Percentiles rank a stretch among this genome's conserved stretches.
These are phyloP conservation scores for Crocuta crocuta DNA, from an alignment of 2,113 vertebrate genomes.

Conservation along the genomic window DNA sequence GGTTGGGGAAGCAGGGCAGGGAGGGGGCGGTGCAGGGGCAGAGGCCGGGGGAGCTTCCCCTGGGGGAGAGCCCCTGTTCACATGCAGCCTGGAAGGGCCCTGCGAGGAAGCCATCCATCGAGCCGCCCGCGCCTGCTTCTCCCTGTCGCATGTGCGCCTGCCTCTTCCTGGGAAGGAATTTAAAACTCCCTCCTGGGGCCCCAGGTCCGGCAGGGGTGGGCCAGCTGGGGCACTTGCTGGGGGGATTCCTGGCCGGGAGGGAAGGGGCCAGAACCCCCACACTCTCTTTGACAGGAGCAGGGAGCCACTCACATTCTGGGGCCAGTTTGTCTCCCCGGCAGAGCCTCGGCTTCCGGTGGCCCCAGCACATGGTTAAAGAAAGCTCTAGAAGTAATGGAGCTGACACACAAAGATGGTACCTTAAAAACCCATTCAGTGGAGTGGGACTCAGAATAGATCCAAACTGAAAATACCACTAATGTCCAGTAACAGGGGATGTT, in stretches of 20 bases:
- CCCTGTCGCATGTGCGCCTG: constrained; percentile 48
- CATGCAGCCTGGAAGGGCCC: constrained; percentile 45
- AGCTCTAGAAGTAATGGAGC: not conserved
- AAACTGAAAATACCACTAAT: not conserved
- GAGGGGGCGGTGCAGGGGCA: constrained; percentile 1
- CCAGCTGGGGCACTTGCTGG: not conserved
- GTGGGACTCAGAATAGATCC: not conserved
- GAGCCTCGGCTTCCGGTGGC: not conserved
- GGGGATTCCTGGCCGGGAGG: not conserved
- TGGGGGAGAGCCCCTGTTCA: constrained; percentile 68
- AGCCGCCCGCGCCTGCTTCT: constrained; percentile 60
- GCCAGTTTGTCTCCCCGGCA: not conserved
- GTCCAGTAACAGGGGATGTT: not conserved
- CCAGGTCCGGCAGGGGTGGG: not conserved
- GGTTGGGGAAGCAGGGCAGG: not conserved
- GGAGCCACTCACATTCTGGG: not conserved
- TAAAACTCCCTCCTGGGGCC: constrained; percentile 2
- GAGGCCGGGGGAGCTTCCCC: constrained; percentile 29
- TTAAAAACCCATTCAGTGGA: too few relatives aligned
- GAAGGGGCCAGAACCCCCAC: not conserved
- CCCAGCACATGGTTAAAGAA: not conserved
- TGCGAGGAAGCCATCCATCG: constrained; percentile 77
- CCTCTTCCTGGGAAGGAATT: constrained; percentile 67
- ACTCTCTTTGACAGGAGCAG: not conserved
- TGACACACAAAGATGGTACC: not conserved